Evolutionary conservation across 35 echinoderm and acorn worm species (phyloP).

Genomic region (Ophioderma brevispina): DNA sequence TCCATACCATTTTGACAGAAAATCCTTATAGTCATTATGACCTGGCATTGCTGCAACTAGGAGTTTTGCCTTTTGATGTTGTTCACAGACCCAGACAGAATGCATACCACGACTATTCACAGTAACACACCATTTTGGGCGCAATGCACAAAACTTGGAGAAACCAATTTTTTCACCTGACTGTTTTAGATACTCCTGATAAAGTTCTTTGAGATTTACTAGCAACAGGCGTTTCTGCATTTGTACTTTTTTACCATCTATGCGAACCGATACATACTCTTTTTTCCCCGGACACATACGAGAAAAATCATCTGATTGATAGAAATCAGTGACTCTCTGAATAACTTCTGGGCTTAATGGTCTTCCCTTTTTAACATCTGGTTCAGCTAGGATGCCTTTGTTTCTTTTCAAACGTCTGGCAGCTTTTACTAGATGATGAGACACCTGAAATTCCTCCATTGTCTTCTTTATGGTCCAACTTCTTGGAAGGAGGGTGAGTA

Average conservation of each 20-base stretch:
- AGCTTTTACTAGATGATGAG: too few species aligned
- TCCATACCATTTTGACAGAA: not conserved
- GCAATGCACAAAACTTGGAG: not conserved
- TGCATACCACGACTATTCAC: not conserved
- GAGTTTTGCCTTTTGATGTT: slow-evolving; percentile 22
- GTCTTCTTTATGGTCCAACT: too few species aligned
- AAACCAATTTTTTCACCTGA: slow-evolving; percentile 18
- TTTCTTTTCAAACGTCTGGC: too few species aligned
- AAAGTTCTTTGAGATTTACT: slow-evolving; percentile 1
- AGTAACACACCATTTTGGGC: slow-evolving; percentile 17
- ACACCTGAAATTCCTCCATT: too few species aligned
- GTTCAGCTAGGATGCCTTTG: not conserved
- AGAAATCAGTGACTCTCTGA: not conserved
- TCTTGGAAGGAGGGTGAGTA: too few species aligned
- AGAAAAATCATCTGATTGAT: not conserved
- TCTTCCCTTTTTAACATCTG: not conserved
- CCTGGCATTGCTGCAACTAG: not conserved
- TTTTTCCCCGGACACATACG: not conserved
- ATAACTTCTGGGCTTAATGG: not conserved
- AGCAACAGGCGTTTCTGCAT: not conserved
- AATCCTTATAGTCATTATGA: not conserved
- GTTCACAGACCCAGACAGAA: slow-evolving; percentile 10
- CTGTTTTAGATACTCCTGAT: not conserved
- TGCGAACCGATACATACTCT: not conserved
- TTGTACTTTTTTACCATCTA: not conserved